Base-by-base conservation (phyloP, 1,140 invertebrate species). In the Penaeus vannamei region DNA sequence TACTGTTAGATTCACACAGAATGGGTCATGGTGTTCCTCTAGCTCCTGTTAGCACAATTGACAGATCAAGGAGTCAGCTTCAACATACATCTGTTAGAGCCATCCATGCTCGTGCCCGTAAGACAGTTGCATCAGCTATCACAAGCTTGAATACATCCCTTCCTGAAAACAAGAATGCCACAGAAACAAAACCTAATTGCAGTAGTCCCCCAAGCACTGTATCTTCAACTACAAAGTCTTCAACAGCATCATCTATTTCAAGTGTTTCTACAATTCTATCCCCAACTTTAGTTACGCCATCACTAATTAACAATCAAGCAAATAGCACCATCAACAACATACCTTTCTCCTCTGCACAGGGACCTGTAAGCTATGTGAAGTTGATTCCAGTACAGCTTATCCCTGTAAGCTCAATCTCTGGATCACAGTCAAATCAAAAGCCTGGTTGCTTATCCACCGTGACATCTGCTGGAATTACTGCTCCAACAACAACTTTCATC, bases 21-120 rank as follows among this genome's bases (percentile, higher is more conserved):
- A 91, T 91, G 85, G 89, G 89, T n/a, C 91, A 91, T 69, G 87
- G 87, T 22, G 77, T 91, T 32, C 87, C 90, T 22, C 60, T 85
- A n/a, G 86, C 90, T 23, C 83, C 86, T 81, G 87, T 91, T 22
- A 88, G 86, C 61, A 88, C 90, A 26, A 85, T 88, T 17, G 87
- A 91, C 76, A 62, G 90, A 19, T 91, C 86, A 36, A 84, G 90
- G 69, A 88, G 86, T 60, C 90, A 91, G 81, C 84, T 88, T 76
- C 90, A 91, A 60, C 87, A 88, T 66, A 84, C 87, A 4, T 84
- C 81, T 2, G 59, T 88, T 29, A 88, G 87, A 42, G 59, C 81
- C 23, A 76, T 88, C 8, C 66, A 88, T 36, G 60, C 81, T 36
- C 46, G 64, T n/a, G 80, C 81, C 26, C 61, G 66, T 29, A 83